A percentile compares a stretch with the other conserved stretches of the same genome.
These are phyloP conservation scores for Microctonus aethiopoides DNA, from an alignment of 2,888 invertebrate genomes.

Conservation along the genomic window DNA sequence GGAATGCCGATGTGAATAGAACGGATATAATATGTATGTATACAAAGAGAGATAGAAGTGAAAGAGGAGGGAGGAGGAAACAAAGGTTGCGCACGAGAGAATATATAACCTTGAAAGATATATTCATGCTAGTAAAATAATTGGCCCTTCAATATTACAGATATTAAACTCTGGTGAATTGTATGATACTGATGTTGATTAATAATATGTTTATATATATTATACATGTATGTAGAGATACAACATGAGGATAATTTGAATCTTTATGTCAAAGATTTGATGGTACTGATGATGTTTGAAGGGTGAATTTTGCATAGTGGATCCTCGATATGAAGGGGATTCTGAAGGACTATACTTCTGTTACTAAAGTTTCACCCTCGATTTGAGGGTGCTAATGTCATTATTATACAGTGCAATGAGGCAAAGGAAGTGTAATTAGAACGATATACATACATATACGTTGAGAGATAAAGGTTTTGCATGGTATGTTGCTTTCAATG, in stretches of 20 bases:
- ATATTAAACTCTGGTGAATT: background rate
- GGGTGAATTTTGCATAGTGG: background rate
- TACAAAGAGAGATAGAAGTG: background rate
- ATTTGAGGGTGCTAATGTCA: slow-evolving; percentile 15
- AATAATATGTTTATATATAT: no score
- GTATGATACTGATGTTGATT: background rate
- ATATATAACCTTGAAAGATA: slow-evolving; percentile 18
- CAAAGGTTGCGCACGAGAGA: slow-evolving; percentile 24
- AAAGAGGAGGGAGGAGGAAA: background rate
- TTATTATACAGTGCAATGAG: slow-evolving; percentile 24
- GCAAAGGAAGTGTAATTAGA: slow-evolving; percentile 22
- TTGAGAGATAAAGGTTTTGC: background rate
- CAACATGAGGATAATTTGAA: slow-evolving; percentile 16
- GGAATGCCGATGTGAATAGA: slow-evolving; percentile 30
- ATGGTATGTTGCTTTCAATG: background rate
- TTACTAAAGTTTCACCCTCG: background rate
- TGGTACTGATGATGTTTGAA: background rate
- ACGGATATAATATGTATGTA: slow-evolving; percentile 5
- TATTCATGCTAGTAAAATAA: slow-evolving; percentile 23
- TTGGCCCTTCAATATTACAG: slow-evolving; percentile 8
- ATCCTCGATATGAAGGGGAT: background rate
- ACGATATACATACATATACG: background rate
- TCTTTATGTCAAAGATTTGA: background rate
- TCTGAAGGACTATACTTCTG: background rate
- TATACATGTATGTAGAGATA: background rate